Evolutionary conservation across 2,113 vertebrate species (phyloP).

Genomic region (Anguilla japonica): DNA sequence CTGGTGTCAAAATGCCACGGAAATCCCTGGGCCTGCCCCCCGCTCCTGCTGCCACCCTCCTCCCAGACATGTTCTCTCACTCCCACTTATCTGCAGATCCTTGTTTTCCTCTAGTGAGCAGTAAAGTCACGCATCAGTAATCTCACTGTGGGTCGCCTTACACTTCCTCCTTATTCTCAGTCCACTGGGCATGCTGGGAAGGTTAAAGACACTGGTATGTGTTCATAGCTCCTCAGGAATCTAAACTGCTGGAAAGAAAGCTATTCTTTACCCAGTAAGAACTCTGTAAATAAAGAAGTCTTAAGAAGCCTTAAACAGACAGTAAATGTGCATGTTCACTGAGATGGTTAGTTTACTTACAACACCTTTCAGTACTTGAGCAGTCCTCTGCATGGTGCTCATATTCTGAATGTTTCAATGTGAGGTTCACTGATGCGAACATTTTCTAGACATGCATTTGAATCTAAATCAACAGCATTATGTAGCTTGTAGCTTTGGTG

Average conservation of each 20-base stretch:
- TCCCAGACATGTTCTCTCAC: background rate
- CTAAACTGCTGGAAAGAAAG: background rate
- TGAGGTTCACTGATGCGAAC: background rate
- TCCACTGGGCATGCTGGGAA: background rate
- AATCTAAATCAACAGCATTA: too few species aligned
- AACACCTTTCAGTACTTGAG: too few species aligned
- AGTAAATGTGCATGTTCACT: too few species aligned
- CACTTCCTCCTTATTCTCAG: background rate
- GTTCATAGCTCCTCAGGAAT: background rate
- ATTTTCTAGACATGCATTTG: too few species aligned
- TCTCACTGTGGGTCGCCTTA: background rate
- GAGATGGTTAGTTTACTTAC: too few species aligned
- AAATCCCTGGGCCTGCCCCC: background rate
- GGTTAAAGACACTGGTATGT: background rate
- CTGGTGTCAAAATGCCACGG: background rate
- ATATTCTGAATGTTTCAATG: background rate
- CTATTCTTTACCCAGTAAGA: background rate
- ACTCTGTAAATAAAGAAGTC: background rate
- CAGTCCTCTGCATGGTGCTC: background rate
- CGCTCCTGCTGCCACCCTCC: background rate
- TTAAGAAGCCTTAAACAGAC: background rate
- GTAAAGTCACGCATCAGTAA: background rate
- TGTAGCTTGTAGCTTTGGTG: too few species aligned
- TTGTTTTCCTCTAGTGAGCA: background rate
- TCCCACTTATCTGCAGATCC: background rate